A percentile compares a stretch with the other conserved stretches of the same genome.
Evolutionary conservation across 2,797 vertebrate species (phyloP).

Genomic region (Percopsis omiscomaycus): DNA sequence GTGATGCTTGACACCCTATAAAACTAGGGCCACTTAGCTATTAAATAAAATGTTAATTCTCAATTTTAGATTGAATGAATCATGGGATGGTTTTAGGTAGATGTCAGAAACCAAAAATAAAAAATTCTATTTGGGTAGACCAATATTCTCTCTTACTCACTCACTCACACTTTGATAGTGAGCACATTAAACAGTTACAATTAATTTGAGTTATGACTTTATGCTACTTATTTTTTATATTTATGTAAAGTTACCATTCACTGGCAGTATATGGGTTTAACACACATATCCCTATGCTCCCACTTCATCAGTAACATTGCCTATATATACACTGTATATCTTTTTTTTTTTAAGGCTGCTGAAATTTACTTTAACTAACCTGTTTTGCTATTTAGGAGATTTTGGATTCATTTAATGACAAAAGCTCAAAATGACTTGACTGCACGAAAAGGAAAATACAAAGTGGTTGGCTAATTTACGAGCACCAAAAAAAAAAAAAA

Average conservation of each 20-base stretch:
- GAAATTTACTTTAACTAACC: constrained; percentile 1
- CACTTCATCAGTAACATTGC: constrained; percentile 62
- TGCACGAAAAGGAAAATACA: constrained; percentile 52
- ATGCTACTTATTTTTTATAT: constrained; percentile 37
- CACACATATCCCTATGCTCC: constrained; percentile 22
- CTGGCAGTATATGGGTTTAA: constrained; percentile 31
- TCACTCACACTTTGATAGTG: too few relatives aligned
- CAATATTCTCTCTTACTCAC: too few relatives aligned
- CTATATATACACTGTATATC: background rate
- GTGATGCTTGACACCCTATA: constrained; percentile 63
- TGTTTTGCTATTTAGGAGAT: too few relatives aligned
- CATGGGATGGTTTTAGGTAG: constrained; percentile 24
- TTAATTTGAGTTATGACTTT: constrained; percentile 14
- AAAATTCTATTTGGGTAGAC: too few relatives aligned
- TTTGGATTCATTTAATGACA: background rate
- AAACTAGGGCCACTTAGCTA: constrained; percentile 68
- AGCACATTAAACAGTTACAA: constrained; percentile 38
- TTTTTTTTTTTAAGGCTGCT: constrained; percentile 14
- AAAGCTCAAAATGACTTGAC: constrained; percentile 41
- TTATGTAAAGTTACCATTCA: constrained; percentile 46
- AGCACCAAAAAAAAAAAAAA: constrained; percentile 37
- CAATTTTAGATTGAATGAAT: constrained; percentile 12
- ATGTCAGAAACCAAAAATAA: background rate
- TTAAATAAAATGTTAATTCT: constrained; percentile 35
- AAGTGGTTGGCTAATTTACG: constrained; percentile 46